These are phyloP conservation scores for Salvator merianae DNA, from an alignment of 2,113 vertebrate genomes.

Conservation along the genomic window DNA sequence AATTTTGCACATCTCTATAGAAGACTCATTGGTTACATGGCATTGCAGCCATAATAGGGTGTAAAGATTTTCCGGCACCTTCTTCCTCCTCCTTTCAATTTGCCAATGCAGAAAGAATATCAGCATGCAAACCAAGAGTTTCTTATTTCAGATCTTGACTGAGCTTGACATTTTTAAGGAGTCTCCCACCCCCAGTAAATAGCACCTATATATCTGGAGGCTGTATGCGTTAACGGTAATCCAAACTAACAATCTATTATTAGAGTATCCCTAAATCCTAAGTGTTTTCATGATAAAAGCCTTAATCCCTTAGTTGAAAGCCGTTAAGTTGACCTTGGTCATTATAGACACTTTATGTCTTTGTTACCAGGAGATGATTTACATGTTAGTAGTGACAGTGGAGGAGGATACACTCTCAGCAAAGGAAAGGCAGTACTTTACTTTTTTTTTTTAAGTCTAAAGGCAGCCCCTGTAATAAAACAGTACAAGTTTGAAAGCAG, in stretches of 20 bases:
- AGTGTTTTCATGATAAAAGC: slow-evolving; percentile 61
- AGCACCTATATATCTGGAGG: background rate
- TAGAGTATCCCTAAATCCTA: background rate
- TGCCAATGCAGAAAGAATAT: background rate
- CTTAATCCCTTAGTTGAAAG: slow-evolving; percentile 67
- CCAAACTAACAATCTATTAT: background rate
- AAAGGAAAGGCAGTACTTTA: slow-evolving; percentile 38
- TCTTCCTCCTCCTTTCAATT: no score
- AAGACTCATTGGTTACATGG: no score
- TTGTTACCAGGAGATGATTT: slow-evolving; percentile 59
- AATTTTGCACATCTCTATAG: no score
- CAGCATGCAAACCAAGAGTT: background rate
- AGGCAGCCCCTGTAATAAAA: slow-evolving; percentile 40
- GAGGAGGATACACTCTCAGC: slow-evolving; percentile 39
- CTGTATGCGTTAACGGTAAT: background rate
- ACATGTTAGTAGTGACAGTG: slow-evolving; percentile 40
- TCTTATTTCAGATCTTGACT: background rate
- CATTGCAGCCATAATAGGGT: no score
- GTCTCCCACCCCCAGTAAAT: background rate
- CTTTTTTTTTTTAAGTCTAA: slow-evolving; percentile 43
- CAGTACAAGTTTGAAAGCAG: slow-evolving; percentile 66
- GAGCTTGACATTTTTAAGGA: background rate
- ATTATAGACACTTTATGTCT: slow-evolving; percentile 45
- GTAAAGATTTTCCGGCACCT: background rate
- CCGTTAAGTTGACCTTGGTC: slow-evolving; percentile 60